Percentiles rank a stretch among this genome's conserved stretches.
These are phyloP conservation scores for Rhorus exstirpatorius DNA, from an alignment of 2,888 invertebrate species.

Conservation along the genomic window DNA sequence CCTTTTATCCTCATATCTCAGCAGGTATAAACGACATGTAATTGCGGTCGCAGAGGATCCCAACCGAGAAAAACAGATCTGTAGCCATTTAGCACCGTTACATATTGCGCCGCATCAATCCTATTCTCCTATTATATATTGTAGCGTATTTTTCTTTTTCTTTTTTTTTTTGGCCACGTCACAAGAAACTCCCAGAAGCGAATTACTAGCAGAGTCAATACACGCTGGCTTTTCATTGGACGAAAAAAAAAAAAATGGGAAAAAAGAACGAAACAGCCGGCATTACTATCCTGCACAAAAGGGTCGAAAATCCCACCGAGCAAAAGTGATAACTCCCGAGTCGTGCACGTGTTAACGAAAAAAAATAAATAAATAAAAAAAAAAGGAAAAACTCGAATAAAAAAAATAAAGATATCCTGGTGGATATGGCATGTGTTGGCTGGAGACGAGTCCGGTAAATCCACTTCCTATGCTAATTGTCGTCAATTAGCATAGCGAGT, in stretches of 20 bases:
- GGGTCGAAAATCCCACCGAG: constrained; percentile 49
- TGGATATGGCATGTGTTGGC: constrained; percentile 29
- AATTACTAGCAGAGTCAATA: too few species aligned
- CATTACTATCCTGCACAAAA: constrained; percentile 20
- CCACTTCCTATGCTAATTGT: constrained; percentile 84
- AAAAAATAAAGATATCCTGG: constrained; percentile 44
- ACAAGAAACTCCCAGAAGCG: background rate
- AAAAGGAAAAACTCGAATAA: constrained; percentile 15
- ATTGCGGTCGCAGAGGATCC: constrained; percentile 40
- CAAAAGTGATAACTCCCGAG: constrained; percentile 57
- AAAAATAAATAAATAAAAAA: constrained; percentile 4
- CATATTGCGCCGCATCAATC: background rate
- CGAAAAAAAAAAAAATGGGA: background rate
- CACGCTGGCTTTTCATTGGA: too few species aligned
- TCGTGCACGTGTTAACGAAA: constrained; percentile 31
- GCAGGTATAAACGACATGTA: constrained; percentile 55
- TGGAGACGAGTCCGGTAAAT: constrained; percentile 62
- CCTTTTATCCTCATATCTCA: constrained; percentile 35
- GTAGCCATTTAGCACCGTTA: constrained; percentile 5
- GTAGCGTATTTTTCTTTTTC: background rate
- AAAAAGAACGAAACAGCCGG: constrained; percentile 14
- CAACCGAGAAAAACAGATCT: constrained; percentile 22
- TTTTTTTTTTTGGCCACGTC: too few species aligned
- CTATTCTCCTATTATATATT: background rate
- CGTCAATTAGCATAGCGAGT: constrained; percentile 84